phyloP scores from a whole-genome alignment of 2,888 invertebrate species.

The Cryptocephalus primarius region DNA sequence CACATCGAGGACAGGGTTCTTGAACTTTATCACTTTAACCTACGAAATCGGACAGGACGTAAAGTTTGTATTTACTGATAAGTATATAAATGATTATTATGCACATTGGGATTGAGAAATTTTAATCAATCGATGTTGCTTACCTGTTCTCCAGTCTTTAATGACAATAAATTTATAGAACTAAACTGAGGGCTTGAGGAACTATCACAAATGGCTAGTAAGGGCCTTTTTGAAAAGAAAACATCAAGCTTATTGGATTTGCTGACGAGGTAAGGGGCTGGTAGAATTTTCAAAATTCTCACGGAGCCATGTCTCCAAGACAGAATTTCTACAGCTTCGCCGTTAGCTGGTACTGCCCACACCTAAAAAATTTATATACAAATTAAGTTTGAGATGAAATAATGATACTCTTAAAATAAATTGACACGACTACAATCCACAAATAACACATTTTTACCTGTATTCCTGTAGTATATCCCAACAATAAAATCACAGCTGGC shows the following conservation, averaged over 20 bases:
- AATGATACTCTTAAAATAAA: too few relatives aligned
- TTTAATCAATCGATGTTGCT: slow-evolving; percentile 3
- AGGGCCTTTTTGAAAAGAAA: slow-evolving; percentile 70
- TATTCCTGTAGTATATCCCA: slow-evolving; percentile 80
- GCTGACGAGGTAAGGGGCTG: slow-evolving; percentile 49
- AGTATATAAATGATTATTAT: not conserved
- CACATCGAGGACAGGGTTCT: slow-evolving; percentile 79
- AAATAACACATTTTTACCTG: slow-evolving; percentile 42
- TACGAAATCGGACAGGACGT: slow-evolving; percentile 27
- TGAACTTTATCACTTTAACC: slow-evolving; percentile 86
- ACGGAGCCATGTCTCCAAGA: slow-evolving; percentile 91
- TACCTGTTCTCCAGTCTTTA: slow-evolving; percentile 70
- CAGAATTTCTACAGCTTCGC: slow-evolving; percentile 89
- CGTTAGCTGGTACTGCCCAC: slow-evolving; percentile 77
- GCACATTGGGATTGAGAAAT: too few relatives aligned
- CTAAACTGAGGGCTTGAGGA: slow-evolving; percentile 68
- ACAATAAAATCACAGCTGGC: slow-evolving; percentile 71
- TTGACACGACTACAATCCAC: not conserved
- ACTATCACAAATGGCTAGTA: slow-evolving; percentile 84
- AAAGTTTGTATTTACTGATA: not conserved
- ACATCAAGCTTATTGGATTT: slow-evolving; percentile 50
- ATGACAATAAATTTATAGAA: slow-evolving; percentile 73
- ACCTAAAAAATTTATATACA: slow-evolving; percentile 42
- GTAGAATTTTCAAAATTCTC: slow-evolving; percentile 69
- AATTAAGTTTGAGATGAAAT: not conserved